These are phyloP conservation scores for Corydoras sp. DNA, from an alignment of 2,113 vertebrate genomes.

Conservation along the genomic window DNA sequence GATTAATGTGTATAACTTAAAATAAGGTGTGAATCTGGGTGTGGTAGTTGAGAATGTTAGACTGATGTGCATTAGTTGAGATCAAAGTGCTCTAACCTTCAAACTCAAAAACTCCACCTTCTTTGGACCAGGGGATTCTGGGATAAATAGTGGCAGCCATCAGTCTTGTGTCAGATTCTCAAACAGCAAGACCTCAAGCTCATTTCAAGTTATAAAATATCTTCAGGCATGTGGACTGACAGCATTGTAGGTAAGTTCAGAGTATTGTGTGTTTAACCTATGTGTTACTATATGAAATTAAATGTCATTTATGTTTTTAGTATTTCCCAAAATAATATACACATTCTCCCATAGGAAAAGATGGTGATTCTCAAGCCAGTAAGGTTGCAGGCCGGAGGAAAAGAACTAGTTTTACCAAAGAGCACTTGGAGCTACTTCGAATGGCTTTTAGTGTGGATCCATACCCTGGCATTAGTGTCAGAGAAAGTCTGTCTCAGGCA, in stretches of 20 bases:
- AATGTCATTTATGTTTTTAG: background rate
- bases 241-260: conserved; percentile 28
- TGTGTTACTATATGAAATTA: background rate
- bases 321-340: background rate
- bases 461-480: conserved; percentile 48
- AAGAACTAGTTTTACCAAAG: conserved; percentile 44
- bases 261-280: background rate
- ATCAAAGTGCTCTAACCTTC: conserved; percentile 23
- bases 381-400: conserved; percentile 45
- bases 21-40: conserved; percentile 39
- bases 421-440: conserved; percentile 43
- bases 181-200: conserved; percentile 22
- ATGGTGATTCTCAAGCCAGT: conserved; percentile 34
- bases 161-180: conserved; percentile 16
- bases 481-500: conserved; percentile 46
- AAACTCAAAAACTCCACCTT: conserved; percentile 19
- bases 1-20: conserved; percentile 5
- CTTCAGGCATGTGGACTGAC: conserved; percentile 41
- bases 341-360: conserved; percentile 31
- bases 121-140: conserved; percentile 12
- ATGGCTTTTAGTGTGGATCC: conserved; percentile 45
- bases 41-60: conserved; percentile 29
- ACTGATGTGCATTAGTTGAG: conserved; percentile 22
- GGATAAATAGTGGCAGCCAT: conserved; percentile 31
- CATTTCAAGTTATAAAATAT: conserved; percentile 11